Evolutionary conservation across 1,140 invertebrate genomes (phyloP).

Genomic region (Neotoxoptera formosana): DNA sequence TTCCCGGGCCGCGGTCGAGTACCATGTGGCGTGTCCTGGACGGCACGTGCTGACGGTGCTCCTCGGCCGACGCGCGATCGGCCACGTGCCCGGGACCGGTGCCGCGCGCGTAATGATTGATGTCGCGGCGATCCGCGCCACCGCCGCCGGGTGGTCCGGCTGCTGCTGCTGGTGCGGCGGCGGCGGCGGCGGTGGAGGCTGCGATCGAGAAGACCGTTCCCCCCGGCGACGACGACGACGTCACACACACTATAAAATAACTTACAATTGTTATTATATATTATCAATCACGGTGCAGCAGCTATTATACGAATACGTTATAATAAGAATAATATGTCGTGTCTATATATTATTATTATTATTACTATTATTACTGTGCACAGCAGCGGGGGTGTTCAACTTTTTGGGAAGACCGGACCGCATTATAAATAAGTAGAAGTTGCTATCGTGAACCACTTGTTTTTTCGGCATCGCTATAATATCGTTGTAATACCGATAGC

Average conservation of each 20-base stretch:
- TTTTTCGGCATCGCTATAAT: no score
- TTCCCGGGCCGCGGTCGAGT: background rate
- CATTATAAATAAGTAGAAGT: no score
- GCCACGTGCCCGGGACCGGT: background rate
- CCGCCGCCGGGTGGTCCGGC: background rate
- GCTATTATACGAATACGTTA: no score
- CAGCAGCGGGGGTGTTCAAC: no score
- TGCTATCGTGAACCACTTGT: no score
- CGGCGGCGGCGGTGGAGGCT: background rate
- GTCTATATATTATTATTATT: no score
- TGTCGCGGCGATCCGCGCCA: background rate
- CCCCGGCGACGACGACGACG: background rate
- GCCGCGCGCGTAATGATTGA: slow-evolving; percentile 26
- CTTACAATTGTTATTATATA: background rate
- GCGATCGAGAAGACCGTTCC: background rate
- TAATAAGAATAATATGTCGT: background rate
- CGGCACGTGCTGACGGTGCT: slow-evolving; percentile 27
- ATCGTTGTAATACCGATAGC: no score
- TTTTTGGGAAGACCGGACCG: no score
- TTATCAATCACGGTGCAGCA: background rate
- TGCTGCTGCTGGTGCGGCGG: background rate
- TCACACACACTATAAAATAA: background rate
- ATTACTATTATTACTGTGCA: no score
- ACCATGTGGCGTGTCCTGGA: slow-evolving; percentile 7
- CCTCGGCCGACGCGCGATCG: background rate